These are phyloP conservation scores for Achlya flavicornis DNA, from an alignment of 2,888 invertebrate species.

Conservation along the genomic window DNA sequence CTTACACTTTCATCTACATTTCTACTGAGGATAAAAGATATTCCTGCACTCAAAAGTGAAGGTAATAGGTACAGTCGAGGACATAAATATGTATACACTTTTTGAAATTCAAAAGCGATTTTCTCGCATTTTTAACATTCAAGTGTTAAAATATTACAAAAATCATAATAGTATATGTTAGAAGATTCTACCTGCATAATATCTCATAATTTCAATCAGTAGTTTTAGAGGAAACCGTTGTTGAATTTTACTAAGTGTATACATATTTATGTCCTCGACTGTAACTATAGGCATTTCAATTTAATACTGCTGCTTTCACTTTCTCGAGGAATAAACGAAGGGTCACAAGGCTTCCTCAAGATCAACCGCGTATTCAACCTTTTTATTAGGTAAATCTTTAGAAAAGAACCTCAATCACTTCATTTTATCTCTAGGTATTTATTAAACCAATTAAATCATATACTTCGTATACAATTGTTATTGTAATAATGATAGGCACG, in stretches of 20 bases:
- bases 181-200: too few species aligned
- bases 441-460: neutral
- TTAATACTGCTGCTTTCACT: conserved; percentile 64
- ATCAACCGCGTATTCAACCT: conserved; percentile 28
- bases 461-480: neutral
- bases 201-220: too few species aligned
- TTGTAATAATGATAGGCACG: neutral
- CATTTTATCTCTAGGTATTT: neutral
- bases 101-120: too few species aligned
- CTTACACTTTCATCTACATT: neutral
- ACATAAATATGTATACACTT: too few species aligned
- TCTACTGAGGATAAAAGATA: neutral
- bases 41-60: conserved; percentile 49
- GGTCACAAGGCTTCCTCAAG: conserved; percentile 59
- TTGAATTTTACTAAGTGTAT: too few species aligned
- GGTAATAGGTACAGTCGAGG: too few species aligned
- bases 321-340: conserved; percentile 70
- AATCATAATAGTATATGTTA: too few species aligned
- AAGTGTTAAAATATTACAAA: too few species aligned
- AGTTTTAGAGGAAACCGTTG: too few species aligned
- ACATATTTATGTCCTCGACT: too few species aligned
- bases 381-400: conserved; percentile 25
- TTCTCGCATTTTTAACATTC: too few species aligned
- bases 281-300: conserved; percentile 36
- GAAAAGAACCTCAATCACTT: neutral